Evolutionary conservation across 2,113 vertebrate species (phyloP), one percentile per base, ranked within the genome.

Genomic region (Amphiprion percula): DNA sequence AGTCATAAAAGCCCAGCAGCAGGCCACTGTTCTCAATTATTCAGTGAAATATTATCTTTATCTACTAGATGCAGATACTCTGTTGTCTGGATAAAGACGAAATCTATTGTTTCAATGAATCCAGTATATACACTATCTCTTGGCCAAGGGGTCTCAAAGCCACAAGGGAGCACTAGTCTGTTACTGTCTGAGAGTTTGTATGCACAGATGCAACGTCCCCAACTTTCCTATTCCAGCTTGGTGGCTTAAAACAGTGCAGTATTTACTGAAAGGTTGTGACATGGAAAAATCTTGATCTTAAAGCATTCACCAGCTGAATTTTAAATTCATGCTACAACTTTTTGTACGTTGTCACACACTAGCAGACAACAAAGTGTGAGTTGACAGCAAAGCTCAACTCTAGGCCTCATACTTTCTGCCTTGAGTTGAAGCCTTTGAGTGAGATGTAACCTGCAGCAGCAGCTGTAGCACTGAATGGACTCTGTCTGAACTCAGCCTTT

Each of bases 401-500:
- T 11, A 50, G 19, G 37, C 41, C 14, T 47, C 4, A 10, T 8
- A 14, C 21, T 30, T 47, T 52, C 63, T n/a, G 44, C 33, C 10
- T 0, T n/a, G 24, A 15, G 65, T 68, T 55, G 23, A 55, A 55
- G 49, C 26, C 47, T 66, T 19, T 53, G 62, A 37, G 46, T 23
- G 54, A 69, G 78, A 63, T 75, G 46, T 82, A 67, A 68, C 47
- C 67, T 76, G 69, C 75, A 74, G 75, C 49, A 62, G 21, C 55
- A 62, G 73, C 61, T 71, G 60, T 71, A 66, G 53, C 39, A 56
- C 47, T 10, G 17, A 92, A 91, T 78, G 68, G 85, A 77, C 50
- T 64, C 79, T 76, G 87, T 74, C 88, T 88, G 79, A 78, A 80
- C 68, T 61, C 65, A 74, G 84, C 58, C 23, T 68, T 70, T 75